Conservation (phyloP, 2,797 vertebrate genomes). For the Melanotaenia trifasciata region DNA sequence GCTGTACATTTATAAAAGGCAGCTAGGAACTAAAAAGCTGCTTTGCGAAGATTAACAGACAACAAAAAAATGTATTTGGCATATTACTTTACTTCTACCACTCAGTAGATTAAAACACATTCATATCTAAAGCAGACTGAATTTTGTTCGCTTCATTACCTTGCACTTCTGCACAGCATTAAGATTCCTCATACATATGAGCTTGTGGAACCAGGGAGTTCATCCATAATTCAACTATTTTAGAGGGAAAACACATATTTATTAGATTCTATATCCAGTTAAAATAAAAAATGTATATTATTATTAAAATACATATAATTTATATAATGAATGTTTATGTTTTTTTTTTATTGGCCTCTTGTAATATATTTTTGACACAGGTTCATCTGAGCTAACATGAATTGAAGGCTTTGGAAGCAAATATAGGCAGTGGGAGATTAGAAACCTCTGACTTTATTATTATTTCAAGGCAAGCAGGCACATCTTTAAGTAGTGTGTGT, state of each 20-base stretch:
- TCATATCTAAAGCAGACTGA: not conserved
- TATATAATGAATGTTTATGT: not conserved
- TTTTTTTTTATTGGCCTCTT: not conserved
- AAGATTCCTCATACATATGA: not conserved
- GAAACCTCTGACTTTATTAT: conserved; percentile 28
- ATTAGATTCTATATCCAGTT: not conserved
- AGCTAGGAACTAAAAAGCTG: not conserved
- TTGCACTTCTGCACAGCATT: not conserved
- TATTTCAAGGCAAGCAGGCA: conserved; percentile 13
- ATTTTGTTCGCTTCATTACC: not conserved
- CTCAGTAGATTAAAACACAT: not conserved
- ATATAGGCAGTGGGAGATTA: conserved; percentile 12
- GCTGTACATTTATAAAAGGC: not conserved
- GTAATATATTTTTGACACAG: not conserved
- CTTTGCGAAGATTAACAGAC: not conserved
- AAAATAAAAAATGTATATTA: not conserved
- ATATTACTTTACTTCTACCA: not conserved
- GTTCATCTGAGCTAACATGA: not conserved
- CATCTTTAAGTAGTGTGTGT: not conserved
- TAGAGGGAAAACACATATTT: not conserved
- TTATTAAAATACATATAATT: not conserved
- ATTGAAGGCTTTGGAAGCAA: conserved; percentile 5
- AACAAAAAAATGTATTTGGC: not conserved
- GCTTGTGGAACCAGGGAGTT: not conserved
- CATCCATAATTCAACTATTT: not conserved